Percentiles rank a stretch among this genome's conserved stretches.
These are phyloP conservation scores for Diorhabda carinulata DNA, from an alignment of 1,140 invertebrate species.

Conservation along the genomic window DNA sequence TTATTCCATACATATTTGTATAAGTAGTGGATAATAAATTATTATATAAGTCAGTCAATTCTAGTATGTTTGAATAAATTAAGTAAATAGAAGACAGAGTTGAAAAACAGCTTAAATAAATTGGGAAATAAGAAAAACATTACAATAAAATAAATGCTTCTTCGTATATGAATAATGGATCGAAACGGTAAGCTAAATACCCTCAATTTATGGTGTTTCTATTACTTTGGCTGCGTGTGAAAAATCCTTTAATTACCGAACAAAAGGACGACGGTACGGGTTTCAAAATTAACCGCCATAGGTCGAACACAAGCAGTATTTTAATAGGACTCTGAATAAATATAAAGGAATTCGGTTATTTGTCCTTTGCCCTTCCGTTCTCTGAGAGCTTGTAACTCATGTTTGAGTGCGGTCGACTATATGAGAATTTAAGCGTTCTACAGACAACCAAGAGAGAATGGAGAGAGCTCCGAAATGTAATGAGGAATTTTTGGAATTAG, in stretches of 20 bases:
- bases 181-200: no score
- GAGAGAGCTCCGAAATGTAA: background rate
- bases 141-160: no score
- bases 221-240: background rate
- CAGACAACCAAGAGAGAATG: background rate
- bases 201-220: no score
- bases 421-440: background rate
- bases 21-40: no score
- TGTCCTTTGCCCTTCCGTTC: background rate
- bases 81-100: no score
- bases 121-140: no score
- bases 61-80: no score
- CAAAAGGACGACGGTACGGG: background rate
- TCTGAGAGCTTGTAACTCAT: background rate
- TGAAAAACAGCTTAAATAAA: no score
- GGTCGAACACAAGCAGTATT: background rate
- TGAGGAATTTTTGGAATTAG: background rate
- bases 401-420: background rate
- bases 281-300: no score
- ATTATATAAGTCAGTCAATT: no score
- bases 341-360: slow-evolving; percentile 13
- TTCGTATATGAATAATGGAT: no score
- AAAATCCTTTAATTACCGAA: background rate
- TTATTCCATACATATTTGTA: no score
- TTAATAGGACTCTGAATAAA: slow-evolving; percentile 8